A percentile compares a stretch with the other conserved stretches of the same genome.
phyloP scores from a whole-genome alignment of 2,113 vertebrate species.

The Haliaeetus leucogaster region DNA sequence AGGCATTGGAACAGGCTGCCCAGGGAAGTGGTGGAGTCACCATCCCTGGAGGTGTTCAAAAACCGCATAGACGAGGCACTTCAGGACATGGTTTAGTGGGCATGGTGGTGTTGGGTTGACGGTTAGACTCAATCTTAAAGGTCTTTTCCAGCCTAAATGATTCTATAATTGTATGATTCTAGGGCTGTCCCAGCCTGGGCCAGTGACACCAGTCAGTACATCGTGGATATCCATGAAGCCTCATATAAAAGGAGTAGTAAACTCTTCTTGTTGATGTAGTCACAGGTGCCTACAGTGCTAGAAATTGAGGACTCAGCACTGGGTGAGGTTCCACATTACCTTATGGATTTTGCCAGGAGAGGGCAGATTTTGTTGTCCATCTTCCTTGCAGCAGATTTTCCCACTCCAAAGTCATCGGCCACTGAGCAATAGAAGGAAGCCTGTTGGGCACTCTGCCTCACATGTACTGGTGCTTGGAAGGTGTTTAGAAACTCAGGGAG shows the following conservation, averaged over 20 bases:
- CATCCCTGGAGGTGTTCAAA: no score
- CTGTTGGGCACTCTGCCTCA: neutral
- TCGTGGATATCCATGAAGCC: neutral
- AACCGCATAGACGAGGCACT: no score
- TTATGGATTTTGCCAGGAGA: neutral
- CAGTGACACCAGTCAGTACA: neutral
- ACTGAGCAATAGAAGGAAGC: neutral
- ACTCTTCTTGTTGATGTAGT: neutral
- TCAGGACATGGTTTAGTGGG: no score
- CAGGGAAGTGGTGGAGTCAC: no score
- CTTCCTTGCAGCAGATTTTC: neutral
- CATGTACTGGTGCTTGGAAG: neutral
- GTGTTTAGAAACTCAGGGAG: neutral
- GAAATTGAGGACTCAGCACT: rapidly evolving
- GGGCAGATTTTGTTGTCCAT: neutral
- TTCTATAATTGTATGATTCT: no score
- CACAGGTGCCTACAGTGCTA: neutral
- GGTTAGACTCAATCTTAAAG: no score
- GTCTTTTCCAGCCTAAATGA: no score
- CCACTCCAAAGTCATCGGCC: neutral
- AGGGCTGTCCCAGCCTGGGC: neutral
- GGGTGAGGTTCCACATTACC: neutral
- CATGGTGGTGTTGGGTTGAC: no score
- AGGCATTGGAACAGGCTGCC: no score
- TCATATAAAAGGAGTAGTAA: neutral